Evolutionary conservation across 2,888 invertebrate genomes (phyloP).

Genomic region (Spisula subtruncata): DNA sequence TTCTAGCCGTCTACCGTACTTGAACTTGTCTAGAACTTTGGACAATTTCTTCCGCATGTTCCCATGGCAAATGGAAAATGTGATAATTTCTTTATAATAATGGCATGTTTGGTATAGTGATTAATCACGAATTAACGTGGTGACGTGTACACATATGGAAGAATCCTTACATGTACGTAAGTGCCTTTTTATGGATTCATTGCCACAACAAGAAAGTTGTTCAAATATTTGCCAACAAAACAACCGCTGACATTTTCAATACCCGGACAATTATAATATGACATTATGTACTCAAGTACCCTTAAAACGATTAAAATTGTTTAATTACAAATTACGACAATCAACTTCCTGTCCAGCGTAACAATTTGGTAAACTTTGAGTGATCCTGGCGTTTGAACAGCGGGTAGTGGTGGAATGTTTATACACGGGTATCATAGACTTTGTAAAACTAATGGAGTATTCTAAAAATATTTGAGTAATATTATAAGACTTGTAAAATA

Average conservation of each 20-base stretch:
- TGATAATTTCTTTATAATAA: neutral
- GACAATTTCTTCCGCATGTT: no score
- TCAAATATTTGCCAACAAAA: constrained; percentile 12
- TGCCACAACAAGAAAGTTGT: neutral
- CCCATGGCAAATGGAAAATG: neutral
- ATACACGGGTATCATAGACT: constrained; percentile 31
- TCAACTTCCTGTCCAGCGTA: neutral
- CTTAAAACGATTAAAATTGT: neutral
- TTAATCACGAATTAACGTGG: neutral
- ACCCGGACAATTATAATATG: constrained; percentile 31
- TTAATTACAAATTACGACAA: neutral
- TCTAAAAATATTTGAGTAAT: constrained; percentile 22
- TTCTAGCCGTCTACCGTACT: no score
- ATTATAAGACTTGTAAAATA: constrained; percentile 3
- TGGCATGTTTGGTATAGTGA: neutral
- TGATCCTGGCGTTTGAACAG: neutral
- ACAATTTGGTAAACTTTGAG: constrained; percentile 10
- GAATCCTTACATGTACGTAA: neutral
- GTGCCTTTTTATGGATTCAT: neutral
- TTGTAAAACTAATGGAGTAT: neutral
- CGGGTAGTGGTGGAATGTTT: constrained; percentile 10
- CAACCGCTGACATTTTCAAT: constrained; percentile 16
- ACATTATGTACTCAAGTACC: neutral
- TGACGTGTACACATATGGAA: neutral
- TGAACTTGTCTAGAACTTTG: no score